Evolutionary conservation across 2,113 vertebrate species (phyloP).

Genomic region (Synodontis membranacea): DNA sequence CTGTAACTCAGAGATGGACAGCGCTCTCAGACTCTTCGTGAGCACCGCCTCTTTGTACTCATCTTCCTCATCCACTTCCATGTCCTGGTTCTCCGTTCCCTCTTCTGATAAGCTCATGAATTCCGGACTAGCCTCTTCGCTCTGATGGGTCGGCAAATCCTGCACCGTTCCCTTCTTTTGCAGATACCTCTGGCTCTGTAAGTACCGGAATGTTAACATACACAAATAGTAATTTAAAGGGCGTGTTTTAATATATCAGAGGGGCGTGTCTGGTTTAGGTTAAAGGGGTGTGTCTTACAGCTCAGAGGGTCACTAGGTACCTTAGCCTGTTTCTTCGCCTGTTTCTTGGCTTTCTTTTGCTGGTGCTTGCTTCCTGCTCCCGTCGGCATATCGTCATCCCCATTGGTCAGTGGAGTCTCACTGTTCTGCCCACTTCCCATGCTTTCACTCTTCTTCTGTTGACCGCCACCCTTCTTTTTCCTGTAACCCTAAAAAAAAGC

Average conservation of each 20-base stretch:
- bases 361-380: slow-evolving; percentile 84
- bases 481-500: slow-evolving; percentile 60
- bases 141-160: slow-evolving; percentile 51
- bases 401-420: slow-evolving; percentile 51
- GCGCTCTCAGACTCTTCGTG: slow-evolving; percentile 67
- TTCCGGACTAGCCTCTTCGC: slow-evolving; percentile 13
- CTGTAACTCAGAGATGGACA: slow-evolving; percentile 60
- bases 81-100: slow-evolving; percentile 37
- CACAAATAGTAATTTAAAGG: neutral
- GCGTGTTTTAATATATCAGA: neutral
- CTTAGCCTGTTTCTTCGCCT: slow-evolving; percentile 94
- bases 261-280: neutral
- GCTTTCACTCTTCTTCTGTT: slow-evolving; percentile 66
- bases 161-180: slow-evolving; percentile 82
- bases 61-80: slow-evolving; percentile 10
- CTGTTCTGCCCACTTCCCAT: slow-evolving; percentile 69
- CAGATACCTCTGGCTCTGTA: slow-evolving; percentile 84
- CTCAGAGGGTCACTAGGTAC: slow-evolving; percentile 63
- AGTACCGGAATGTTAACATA: neutral
- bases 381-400: slow-evolving; percentile 65
- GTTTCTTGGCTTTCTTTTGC: slow-evolving; percentile 94
- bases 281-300: slow-evolving; percentile 7
- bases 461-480: slow-evolving; percentile 75
- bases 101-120: slow-evolving; percentile 61
- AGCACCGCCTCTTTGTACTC: slow-evolving; percentile 59